Percentiles rank a stretch among this genome's conserved stretches.
Evolutionary conservation across 2,113 vertebrate genomes (phyloP).

Genomic region (Hipposideros armiger): DNA sequence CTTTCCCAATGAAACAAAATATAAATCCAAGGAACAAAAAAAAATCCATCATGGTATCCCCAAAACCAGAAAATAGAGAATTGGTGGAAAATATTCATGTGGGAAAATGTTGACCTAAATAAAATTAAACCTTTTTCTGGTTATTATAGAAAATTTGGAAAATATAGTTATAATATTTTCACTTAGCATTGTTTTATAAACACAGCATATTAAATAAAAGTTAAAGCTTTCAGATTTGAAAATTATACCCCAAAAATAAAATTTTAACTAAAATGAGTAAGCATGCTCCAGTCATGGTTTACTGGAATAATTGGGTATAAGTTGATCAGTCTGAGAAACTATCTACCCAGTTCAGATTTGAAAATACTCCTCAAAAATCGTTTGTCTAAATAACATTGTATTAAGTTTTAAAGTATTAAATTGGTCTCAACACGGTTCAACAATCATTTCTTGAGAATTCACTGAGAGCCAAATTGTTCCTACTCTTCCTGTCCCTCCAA

Average conservation of each 20-base stretch:
- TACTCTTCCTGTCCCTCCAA: background rate
- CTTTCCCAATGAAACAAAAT: background rate
- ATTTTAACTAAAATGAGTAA: background rate
- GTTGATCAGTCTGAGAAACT: background rate
- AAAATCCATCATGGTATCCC: background rate
- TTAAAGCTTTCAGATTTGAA: conserved; percentile 49
- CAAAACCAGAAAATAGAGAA: background rate
- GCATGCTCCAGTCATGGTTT: background rate
- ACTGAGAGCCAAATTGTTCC: background rate
- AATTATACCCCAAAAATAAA: background rate
- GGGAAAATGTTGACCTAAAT: background rate
- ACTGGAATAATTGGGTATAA: background rate
- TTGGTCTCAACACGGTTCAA: background rate
- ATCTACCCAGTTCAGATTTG: background rate
- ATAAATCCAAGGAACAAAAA: background rate
- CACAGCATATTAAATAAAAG: background rate
- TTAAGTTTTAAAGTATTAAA: conserved; percentile 15
- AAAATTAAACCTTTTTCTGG: conserved; percentile 55
- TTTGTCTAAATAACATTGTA: conserved; percentile 16
- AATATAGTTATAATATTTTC: conserved; percentile 16
- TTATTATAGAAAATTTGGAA: conserved; percentile 15
- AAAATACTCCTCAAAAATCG: conserved; percentile 37
- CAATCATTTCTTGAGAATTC: conserved; percentile 30
- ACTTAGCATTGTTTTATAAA: background rate
- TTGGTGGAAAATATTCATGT: background rate